phyloP scores from a whole-genome alignment of 2,113 vertebrate genomes.

The Clupea harengus region DNA sequence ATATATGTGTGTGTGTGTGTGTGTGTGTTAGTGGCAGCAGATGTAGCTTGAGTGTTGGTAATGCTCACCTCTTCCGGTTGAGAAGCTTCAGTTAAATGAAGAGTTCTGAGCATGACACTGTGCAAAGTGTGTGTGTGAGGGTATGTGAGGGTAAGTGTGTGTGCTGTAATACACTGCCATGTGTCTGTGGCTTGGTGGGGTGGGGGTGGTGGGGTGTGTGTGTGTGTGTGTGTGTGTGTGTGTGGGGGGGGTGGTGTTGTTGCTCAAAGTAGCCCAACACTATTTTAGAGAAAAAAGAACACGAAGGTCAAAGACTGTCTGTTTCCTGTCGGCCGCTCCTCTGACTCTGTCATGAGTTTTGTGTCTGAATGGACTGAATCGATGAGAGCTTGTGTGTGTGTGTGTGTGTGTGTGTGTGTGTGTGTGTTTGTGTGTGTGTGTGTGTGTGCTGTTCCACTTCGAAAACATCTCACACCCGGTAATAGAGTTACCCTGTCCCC shows the following conservation, averaged over 20 bases:
- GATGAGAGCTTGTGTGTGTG: not conserved
- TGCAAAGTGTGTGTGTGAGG: not conserved
- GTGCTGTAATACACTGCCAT: not conserved
- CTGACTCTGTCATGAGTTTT: not conserved
- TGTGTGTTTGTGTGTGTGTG: not conserved
- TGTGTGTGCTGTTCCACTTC: not conserved
- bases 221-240: not conserved
- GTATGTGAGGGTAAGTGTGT: not conserved
- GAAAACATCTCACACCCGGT: not conserved
- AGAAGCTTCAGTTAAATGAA: too few relatives aligned
- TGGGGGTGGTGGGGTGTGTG: too few relatives aligned
- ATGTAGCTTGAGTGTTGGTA: too few relatives aligned
- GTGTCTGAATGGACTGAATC: not conserved
- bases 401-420: not conserved
- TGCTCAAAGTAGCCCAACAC: not conserved
- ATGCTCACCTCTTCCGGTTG: too few relatives aligned
- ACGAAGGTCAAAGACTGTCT: not conserved
- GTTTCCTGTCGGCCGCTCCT: not conserved
- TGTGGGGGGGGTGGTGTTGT: too few relatives aligned
- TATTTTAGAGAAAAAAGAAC: not conserved
- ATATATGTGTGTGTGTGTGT: not conserved
- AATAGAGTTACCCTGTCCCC: not conserved
- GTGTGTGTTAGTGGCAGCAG: not conserved
- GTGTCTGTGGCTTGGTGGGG: not conserved
- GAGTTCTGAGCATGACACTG: too few relatives aligned